Base-by-base conservation (phyloP, 2,888 invertebrate genomes). In the Tachina fera region DNA sequence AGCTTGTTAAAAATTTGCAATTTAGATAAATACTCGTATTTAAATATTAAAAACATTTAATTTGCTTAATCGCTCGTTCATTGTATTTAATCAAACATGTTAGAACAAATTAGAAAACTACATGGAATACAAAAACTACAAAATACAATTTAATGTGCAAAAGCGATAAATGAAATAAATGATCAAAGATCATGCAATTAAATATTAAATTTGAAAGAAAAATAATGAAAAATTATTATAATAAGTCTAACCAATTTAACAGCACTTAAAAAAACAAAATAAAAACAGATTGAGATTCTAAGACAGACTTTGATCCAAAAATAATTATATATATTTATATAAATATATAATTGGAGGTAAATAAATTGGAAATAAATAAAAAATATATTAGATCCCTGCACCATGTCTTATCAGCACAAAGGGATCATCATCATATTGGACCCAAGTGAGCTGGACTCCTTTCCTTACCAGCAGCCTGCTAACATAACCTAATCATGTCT, bases 31-130 rank as follows among this genome's bases (percentile, higher is more conserved):
- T 41, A n/a, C n/a, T n/a, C n/a, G n/a, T n/a, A 49, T 41, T 22
- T 11, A 63, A 77, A 71, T 75, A 65, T 77, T 61, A 19, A 39
- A n/a, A 61, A 67, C 45, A 83, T 79, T 79, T 74, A 47, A 79
- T 65, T 74, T 71, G 47, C 61, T 56, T n/a, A 81, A 75, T 82
- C 22, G 11, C 49, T 65, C 14, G 65, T 63, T 58, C n/a, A 43
- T 16, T 65, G 5, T 47, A 13, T 39, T 58, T 65, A 63, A 61
- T 75, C 31, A 67, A 41, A n/a, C 16, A 45, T 49, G 58, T 43
- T 39, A 39, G 14, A 61, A 63, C 41, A 39, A 65, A 63, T 72
- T 72, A 45, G 47, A 56, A 72, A 72, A 63, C 41, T 39, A 49
- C 71, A 79, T 43, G 41, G n/a, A 47, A 56, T n/a, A n/a, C 41